A percentile compares a stretch with the other conserved stretches of the same genome.
These are phyloP conservation scores for Acanthosepion lycidas DNA, from an alignment of 2,888 invertebrate genomes.

Conservation along the genomic window DNA sequence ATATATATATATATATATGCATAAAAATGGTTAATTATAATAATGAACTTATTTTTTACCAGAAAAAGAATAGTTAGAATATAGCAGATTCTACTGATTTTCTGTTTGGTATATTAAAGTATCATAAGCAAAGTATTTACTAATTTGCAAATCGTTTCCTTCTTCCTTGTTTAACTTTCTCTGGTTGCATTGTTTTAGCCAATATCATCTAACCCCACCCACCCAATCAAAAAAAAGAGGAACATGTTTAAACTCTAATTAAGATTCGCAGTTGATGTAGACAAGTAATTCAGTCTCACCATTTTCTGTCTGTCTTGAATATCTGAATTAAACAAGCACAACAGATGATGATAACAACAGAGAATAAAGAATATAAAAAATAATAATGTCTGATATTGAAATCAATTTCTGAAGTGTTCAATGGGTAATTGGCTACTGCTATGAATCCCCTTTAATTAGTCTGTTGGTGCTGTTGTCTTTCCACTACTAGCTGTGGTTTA, in stretches of 20 bases:
- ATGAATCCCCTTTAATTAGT: background rate
- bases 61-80: no score
- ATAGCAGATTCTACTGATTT: no score
- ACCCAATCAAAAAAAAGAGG: background rate
- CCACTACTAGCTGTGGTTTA: background rate
- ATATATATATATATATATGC: no score
- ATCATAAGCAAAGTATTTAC: no score
- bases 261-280: background rate
- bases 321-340: background rate
- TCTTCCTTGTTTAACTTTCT: no score
- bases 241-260: background rate
- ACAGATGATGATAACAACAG: background rate
- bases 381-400: background rate
- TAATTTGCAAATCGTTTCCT: no score
- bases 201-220: background rate
- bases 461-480: background rate
- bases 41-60: no score
- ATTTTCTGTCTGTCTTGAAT: background rate
- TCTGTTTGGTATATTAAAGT: no score
- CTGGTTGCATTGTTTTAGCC: no score
- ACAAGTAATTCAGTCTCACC: background rate
- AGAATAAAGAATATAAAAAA: background rate
- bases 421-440: background rate
- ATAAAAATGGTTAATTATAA: no score
- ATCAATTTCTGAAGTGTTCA: slow-evolving; percentile 12